Evolutionary conservation across 2,888 invertebrate species (phyloP).

Genomic region (Standfussiana lucernea): DNA sequence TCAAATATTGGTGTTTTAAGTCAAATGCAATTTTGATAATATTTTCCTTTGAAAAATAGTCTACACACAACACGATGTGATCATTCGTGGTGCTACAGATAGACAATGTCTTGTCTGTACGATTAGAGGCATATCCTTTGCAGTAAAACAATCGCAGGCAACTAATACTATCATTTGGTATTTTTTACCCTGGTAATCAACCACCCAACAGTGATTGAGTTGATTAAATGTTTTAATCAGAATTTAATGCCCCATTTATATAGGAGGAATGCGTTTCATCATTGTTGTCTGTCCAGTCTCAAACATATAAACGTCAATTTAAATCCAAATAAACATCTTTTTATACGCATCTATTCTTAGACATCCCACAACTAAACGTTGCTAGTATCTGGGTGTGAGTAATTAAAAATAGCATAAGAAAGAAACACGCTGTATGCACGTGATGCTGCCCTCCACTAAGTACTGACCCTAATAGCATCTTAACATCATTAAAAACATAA

Average conservation of each 20-base stretch:
- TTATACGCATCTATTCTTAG: conserved; percentile 4
- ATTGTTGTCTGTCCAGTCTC: not conserved
- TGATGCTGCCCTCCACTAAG: conserved; percentile 1
- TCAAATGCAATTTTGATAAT: not conserved
- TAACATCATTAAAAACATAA: conserved; percentile 13
- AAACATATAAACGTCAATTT: not conserved
- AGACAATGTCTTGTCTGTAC: not conserved
- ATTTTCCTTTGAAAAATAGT: no score
- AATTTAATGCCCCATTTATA: not conserved
- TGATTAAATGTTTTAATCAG: not conserved
- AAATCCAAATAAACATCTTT: conserved; percentile 15
- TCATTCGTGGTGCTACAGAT: not conserved
- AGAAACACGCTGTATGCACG: not conserved
- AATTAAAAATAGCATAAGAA: not conserved
- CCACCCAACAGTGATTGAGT: not conserved
- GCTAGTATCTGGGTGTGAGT: conserved; percentile 12
- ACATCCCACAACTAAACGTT: not conserved
- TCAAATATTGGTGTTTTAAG: not conserved
- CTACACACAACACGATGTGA: not conserved
- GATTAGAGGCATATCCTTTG: not conserved
- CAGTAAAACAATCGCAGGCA: not conserved
- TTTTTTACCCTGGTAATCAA: not conserved
- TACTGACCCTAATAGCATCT: conserved; percentile 16
- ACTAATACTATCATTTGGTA: not conserved
- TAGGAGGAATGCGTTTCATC: not conserved